Evolutionary conservation across 2,797 vertebrate species (phyloP).

Genomic region (Poliocrania exsul): DNA sequence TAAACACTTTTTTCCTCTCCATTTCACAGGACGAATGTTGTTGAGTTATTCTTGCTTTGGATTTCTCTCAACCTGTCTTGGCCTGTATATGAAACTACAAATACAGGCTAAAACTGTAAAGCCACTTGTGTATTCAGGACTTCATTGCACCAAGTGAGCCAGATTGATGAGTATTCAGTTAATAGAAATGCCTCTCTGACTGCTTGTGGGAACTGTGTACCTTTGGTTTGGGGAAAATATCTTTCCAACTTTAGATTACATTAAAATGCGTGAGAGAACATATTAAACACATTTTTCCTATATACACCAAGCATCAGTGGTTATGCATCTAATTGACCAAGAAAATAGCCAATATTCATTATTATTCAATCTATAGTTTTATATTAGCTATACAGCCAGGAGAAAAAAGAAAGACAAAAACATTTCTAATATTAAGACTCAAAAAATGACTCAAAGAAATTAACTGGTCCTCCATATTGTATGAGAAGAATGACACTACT

Average conservation of each 20-base stretch:
- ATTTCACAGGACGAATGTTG: neutral
- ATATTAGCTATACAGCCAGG: neutral
- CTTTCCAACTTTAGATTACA: neutral
- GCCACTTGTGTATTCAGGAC: neutral
- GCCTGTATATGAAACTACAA: neutral
- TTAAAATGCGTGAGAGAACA: neutral
- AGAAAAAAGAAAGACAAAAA: neutral
- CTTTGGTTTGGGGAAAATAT: neutral
- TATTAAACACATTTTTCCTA: neutral
- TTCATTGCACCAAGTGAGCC: neutral
- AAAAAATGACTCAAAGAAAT: neutral
- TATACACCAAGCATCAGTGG: neutral
- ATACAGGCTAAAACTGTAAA: neutral
- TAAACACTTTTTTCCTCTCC: neutral
- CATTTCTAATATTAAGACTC: neutral
- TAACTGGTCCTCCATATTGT: neutral
- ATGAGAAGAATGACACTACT: neutral
- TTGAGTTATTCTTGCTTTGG: neutral
- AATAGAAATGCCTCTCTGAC: neutral
- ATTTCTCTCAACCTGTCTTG: neutral
- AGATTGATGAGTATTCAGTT: neutral
- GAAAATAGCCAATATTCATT: neutral
- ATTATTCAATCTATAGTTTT: neutral
- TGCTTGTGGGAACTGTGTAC: neutral
- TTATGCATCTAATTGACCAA: neutral